Evolutionary conservation across 2,888 invertebrate genomes (phyloP), one percentile per base, ranked within the genome.

Genomic region (Linhomoeus sp.): DNA sequence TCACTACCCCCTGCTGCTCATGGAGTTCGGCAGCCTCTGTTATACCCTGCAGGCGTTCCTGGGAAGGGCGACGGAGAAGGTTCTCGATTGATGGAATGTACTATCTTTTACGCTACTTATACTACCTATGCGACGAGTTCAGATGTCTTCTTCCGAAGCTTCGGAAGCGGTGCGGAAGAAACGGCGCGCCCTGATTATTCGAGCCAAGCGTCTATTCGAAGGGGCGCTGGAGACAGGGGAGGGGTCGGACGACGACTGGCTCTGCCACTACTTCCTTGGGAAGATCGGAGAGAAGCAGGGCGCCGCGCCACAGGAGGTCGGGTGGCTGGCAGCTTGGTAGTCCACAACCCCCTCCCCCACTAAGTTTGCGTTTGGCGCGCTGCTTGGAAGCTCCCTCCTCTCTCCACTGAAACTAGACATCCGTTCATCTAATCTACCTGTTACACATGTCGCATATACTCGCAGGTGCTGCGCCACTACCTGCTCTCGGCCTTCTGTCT

Each of bases 261-360:
- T 88, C 35, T 79, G 82, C 60, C 82, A 84, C 65, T 90, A 88
- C 62, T 86, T 90, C 81, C 70, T 90, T n/a, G 90, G 86, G 0
- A 92, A 92, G 74, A 80, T 88, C 45, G 76, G 80, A 0, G 88
- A 90, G 66, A 92, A 90, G 62, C 75, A 76, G 49, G 2, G 20
- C 17, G 25, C 14, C 2, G 23, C 23, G 5, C 19, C 14, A 3
- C 12, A 26, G 7, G 14, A 25, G 12, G 41, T 40, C 3, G 29
- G 29, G 12, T 5, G 12, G 29, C 7, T 12, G 7, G 29, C 5
- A 5, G 29, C 29, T 29, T 29, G 29, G 5, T 29, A 9, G 29
- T 29, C 12, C n/a, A n/a, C n/a, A n/a, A n/a, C n/a, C n/a, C n/a
- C n/a, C n/a, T n/a, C n/a, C n/a, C n/a, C n/a, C n/a, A n/a, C n/a